Conservation (phyloP, 2,797 vertebrate species). For the Epinephelus awoara region DNA sequence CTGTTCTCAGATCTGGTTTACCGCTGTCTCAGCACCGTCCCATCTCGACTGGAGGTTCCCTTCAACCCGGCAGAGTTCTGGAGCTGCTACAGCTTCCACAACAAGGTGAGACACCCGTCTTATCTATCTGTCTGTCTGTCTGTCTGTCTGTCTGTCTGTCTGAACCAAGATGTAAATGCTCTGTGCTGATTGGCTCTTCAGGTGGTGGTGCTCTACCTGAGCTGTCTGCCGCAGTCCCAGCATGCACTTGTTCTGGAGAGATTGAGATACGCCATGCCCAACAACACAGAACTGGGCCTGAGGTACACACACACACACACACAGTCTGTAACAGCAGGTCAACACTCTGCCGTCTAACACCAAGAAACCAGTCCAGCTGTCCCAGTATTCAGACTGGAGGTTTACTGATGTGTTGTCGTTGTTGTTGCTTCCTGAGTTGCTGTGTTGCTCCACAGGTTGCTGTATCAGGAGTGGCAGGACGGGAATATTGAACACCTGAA, state of each 20-base stretch:
- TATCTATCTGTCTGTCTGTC: not conserved
- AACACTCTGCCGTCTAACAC: too few species aligned
- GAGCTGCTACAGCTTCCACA: slow-evolving; percentile 97
- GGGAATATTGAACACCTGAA: slow-evolving; percentile 93
- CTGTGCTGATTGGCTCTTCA: slow-evolving; percentile 65
- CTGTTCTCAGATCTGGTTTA: slow-evolving; percentile 93
- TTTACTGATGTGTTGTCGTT: not conserved
- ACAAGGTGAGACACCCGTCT: slow-evolving; percentile 85
- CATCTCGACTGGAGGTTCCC: slow-evolving; percentile 90
- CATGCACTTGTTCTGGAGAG: slow-evolving; percentile 94
- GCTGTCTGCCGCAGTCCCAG: slow-evolving; percentile 91
- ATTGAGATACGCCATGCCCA: slow-evolving; percentile 92
- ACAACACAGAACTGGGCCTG: slow-evolving; percentile 92
- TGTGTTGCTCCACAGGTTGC: slow-evolving; percentile 89
- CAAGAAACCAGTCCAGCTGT: too few species aligned
- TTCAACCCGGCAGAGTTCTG: slow-evolving; percentile 95
- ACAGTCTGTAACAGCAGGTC: too few species aligned
- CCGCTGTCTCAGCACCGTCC: slow-evolving; percentile 94
- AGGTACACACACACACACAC: slow-evolving; percentile 85
- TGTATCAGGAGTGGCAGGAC: slow-evolving; percentile 92
- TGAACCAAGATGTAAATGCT: not conserved
- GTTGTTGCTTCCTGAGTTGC: slow-evolving; percentile 27
- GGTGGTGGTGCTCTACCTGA: slow-evolving; percentile 94
- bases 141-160: not conserved
- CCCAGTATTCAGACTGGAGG: too few species aligned